These are phyloP conservation scores for Remorina albescens DNA, from an alignment of 2,797 vertebrate species.

Conservation along the genomic window DNA sequence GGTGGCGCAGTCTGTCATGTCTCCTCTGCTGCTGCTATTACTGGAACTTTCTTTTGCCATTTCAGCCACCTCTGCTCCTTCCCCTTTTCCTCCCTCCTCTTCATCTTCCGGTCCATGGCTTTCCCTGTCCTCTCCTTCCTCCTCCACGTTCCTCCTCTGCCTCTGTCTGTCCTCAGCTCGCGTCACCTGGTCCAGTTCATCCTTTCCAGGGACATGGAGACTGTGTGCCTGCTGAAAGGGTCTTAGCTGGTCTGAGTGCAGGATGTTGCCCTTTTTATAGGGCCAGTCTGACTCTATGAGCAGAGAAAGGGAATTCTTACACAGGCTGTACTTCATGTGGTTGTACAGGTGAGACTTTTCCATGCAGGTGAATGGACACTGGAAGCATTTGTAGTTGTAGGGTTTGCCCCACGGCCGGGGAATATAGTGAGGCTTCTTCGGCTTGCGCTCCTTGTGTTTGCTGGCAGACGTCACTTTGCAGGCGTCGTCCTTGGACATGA, in stretches of 20 bases:
- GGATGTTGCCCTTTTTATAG: constrained; percentile 92
- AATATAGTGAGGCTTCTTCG: constrained; percentile 98
- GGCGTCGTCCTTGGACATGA: constrained; percentile 92
- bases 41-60: constrained; percentile 62
- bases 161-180: constrained; percentile 69
- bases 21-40: constrained; percentile 27
- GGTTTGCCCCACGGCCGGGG: constrained; percentile 98
- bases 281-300: constrained; percentile 96
- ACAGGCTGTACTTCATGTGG: constrained; percentile 99
- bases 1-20: constrained; percentile 47
- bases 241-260: constrained; percentile 88
- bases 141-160: constrained; percentile 53
- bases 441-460: constrained; percentile 95
- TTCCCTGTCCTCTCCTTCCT: constrained; percentile 78
- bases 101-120: constrained; percentile 73
- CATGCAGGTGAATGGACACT: constrained; percentile 99
- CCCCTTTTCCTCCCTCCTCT: constrained; percentile 71
- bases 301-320: constrained; percentile 97
- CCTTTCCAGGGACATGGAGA: constrained; percentile 55
- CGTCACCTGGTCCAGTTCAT: constrained; percentile 70
- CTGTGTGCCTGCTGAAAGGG: constrained; percentile 83
- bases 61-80: constrained; percentile 35
- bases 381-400: constrained; percentile 99
- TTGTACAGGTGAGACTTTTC: constrained; percentile 99
- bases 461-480: constrained; percentile 89